Evolutionary conservation across 2,797 vertebrate species (phyloP).

Genomic region (Nothura maculosa): DNA sequence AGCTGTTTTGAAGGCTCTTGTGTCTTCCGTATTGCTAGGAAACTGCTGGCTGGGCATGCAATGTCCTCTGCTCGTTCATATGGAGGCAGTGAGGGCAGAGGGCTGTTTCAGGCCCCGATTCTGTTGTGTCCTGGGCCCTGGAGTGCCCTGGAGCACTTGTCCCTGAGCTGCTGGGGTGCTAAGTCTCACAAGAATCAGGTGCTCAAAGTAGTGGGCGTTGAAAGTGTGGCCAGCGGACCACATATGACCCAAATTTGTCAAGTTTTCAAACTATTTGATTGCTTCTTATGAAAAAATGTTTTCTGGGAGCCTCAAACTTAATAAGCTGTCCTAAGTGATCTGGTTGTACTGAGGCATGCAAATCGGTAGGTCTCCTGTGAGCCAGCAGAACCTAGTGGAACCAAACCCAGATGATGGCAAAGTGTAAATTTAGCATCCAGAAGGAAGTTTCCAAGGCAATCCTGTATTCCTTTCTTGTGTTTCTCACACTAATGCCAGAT

Average conservation of each 20-base stretch:
- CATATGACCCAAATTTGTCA: rapidly evolving
- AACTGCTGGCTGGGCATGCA: neutral
- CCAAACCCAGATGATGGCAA: neutral
- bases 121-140: neutral
- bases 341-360: neutral
- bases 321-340: neutral
- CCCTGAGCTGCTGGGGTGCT: rapidly evolving
- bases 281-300: neutral
- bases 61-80: neutral
- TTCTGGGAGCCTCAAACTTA: neutral
- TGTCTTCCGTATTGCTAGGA: conserved; percentile 54
- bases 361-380: neutral
- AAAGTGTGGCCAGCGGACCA: rapidly evolving
- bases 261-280: neutral
- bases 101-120: no score
- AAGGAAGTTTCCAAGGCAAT: conserved; percentile 16
- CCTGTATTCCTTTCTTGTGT: neutral
- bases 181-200: neutral
- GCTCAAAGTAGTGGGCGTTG: neutral
- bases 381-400: neutral
- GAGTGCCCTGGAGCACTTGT: neutral
- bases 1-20: conserved; percentile 25
- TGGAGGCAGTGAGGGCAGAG: no score
- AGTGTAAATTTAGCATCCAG: neutral
- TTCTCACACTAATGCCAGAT: conserved; percentile 60